Conservation (phyloP, 1,140 invertebrate genomes). For the Acromyrmex heyeri region DNA sequence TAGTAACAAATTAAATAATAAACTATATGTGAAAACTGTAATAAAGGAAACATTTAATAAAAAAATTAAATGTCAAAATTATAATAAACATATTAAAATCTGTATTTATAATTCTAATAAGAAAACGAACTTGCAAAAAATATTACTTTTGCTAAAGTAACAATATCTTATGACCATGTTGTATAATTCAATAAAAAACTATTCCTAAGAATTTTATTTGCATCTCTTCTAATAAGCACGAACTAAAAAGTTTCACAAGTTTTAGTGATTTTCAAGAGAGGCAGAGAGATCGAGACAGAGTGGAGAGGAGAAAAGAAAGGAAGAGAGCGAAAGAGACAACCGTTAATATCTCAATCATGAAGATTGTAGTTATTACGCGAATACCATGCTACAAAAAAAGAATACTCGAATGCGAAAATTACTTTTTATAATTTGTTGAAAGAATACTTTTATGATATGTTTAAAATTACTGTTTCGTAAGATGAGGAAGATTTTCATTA, state of each 20-base stretch:
- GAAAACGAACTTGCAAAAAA: background rate
- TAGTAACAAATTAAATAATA: background rate
- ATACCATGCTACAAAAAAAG: background rate
- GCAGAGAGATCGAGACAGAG: background rate
- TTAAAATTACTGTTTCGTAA: background rate
- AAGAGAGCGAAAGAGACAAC: background rate
- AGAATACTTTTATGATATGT: background rate
- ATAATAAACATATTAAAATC: conserved; percentile 2
- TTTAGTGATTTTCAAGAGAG: conserved; percentile 19
- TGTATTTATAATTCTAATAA: background rate
- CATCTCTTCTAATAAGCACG: background rate
- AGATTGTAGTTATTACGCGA: background rate
- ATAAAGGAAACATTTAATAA: background rate
- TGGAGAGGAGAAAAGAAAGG: background rate
- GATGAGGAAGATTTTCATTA: background rate
- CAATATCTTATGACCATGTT: background rate
- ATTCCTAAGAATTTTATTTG: background rate
- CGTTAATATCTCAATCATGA: background rate
- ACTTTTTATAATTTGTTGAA: background rate
- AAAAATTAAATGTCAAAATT: background rate
- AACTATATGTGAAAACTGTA: background rate
- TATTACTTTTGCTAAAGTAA: background rate
- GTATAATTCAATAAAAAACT: background rate
- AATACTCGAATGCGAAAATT: background rate
- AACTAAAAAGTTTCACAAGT: background rate